Percentiles rank a stretch among this genome's conserved stretches.
Evolutionary conservation across 1,140 invertebrate species (phyloP).

Genomic region (Colletes latitarsis): DNA sequence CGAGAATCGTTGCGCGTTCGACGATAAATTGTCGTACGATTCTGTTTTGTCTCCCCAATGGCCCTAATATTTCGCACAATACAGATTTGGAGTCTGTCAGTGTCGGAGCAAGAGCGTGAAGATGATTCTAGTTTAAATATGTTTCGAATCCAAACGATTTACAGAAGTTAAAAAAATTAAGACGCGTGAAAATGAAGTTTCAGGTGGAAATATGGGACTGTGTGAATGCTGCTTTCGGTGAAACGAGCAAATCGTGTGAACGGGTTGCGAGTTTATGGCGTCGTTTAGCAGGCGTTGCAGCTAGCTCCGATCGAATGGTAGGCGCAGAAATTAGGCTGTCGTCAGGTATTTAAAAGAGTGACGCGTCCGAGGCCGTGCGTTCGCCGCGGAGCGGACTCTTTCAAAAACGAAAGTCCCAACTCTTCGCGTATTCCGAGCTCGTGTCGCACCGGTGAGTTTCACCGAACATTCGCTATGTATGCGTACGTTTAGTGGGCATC

Average conservation of each 20-base stretch:
- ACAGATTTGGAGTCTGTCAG: no score
- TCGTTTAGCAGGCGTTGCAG: neutral
- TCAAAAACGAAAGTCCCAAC: conserved; percentile 74
- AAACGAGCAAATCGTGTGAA: no score
- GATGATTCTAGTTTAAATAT: no score
- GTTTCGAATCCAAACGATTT: no score
- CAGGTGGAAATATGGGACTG: no score
- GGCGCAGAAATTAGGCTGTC: conserved; percentile 32
- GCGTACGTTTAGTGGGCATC: conserved; percentile 57
- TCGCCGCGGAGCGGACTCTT: conserved; percentile 46
- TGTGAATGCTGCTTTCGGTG: no score
- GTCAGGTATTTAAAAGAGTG: conserved; percentile 40
- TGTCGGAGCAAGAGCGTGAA: no score
- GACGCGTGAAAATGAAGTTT: no score
- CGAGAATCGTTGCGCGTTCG: neutral
- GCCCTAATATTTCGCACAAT: no score
- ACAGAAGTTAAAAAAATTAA: no score
- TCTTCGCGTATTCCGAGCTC: conserved; percentile 72
- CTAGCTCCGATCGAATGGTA: neutral
- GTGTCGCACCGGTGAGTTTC: conserved; percentile 69
- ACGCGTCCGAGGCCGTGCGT: conserved; percentile 58
- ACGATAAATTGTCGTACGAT: neutral
- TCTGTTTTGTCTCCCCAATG: no score
- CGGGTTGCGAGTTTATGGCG: no score
- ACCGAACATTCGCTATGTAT: conserved; percentile 66